Evolutionary conservation across 1,140 invertebrate species (phyloP), one percentile per base, ranked within the genome.

Genomic region (Leptonema lineaticorne): DNA sequence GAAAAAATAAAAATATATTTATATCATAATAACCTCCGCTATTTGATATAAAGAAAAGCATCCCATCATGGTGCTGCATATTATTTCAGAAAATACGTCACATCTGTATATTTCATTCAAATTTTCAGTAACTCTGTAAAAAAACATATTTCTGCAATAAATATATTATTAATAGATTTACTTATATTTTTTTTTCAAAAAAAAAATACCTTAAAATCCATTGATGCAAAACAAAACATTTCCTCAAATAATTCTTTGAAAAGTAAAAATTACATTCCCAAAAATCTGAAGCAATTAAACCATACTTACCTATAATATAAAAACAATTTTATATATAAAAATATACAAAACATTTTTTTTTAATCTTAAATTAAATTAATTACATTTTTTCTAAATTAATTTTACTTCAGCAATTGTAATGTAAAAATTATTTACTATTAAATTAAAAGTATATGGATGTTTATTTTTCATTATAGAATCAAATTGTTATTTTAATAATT

Each of bases 41-140:
- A 70, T 26, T 63, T 70, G 69, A 64, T 56, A 70, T 4, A 70
- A 29, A 1, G 69, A 70, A 1, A 67, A 46, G 45, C 69, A 70
- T 30, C 69, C 69, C 3, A 67, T 50, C 37, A 67, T 30, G 0
- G 69, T 63, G 20, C 41, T 67, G 16, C 63, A 57, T 6, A 70
- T 3, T 5, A 70, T 29, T 41, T 70, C 58, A 20, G 41, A 0
- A 1, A 70, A 50, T 7, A 59, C 41, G 41, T 70, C 65, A 11
- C 57, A 9, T 63, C 24, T 56, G 37, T 63, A 70, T 8, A 70
- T 45, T 11, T 46, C 7, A 24, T 70, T 70, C n/a, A 70, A 11
- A 3, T 8, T 6, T 7, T 45, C 50, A 27, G 45, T 29, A 27
- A 67, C 57, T 48, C 69, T 70, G n/a, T 66, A 50, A 33, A 50